Base-by-base conservation (phyloP, 2,113 vertebrate species). In the Dipodomys merriami region DNA sequence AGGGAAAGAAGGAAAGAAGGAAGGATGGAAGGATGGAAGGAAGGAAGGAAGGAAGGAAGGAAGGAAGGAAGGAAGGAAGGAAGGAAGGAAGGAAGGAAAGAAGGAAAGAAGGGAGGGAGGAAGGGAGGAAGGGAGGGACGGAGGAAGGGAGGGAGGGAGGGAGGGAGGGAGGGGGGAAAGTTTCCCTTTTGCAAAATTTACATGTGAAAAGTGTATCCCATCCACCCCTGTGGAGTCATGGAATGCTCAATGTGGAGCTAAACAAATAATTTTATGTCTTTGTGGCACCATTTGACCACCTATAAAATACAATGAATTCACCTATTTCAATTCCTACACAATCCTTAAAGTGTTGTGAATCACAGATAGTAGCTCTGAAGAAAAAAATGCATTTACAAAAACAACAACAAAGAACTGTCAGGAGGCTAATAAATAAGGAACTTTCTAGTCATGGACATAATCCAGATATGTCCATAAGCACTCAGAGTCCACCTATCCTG, bases 281-380 rank as follows among this genome's bases (percentile, higher is more conserved):
- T 33, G 11, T 90, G 91, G 94, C 57, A 91, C 69, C 92, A 71
- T 78, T 79, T 68, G 60, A 23, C 72, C 81, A 74, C 82, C 46
- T 87, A 33, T 74, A 79, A 96, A 95, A 60, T 80, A 83, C 13
- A 90, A n/a, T 92, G 90, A 95, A 92, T 60, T 39, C 68, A 79
- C n/a, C 64, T 25, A 71, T 27, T 60, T 27, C 2, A 20, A 49
- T 7, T 68, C 29, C 57, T 86, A 69, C 67, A 33, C 0, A 27
- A 35, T 72, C 83, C 33, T 33, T 69, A 39, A 73, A 88, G 82
- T 44, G 12, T 5, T 44, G 16, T 91, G 91, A 86, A 49, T 33
- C 57, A 29, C 46, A 87, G 44, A 64, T n/a, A 73, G 72, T 44
- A 57, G n/a, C 19, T 90, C 62, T 73, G 15, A 82, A 35, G 33